A percentile compares a stretch with the other conserved stretches of the same genome.
phyloP scores from a whole-genome alignment of 2,113 vertebrate species.

The Syrrhaptes paradoxus region DNA sequence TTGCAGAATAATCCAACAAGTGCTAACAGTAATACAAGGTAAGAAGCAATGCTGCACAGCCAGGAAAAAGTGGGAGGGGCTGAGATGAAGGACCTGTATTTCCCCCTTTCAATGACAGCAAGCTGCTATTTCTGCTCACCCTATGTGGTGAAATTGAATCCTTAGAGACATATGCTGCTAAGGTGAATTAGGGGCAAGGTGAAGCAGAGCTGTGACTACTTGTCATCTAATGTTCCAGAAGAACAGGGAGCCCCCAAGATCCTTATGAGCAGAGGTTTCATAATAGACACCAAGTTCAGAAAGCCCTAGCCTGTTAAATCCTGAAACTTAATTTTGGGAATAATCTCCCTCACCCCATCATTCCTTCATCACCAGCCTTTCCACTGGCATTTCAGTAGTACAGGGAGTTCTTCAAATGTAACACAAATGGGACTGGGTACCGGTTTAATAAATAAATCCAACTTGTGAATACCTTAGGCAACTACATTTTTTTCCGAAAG shows the following conservation, averaged over 20 bases:
- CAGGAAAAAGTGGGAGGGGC: neutral
- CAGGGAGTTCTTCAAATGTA: neutral
- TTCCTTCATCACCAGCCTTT: neutral
- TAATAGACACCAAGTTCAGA: neutral
- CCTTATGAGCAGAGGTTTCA: neutral
- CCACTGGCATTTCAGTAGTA: neutral
- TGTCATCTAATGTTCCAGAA: neutral
- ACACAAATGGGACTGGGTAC: neutral
- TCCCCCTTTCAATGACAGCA: slow-evolving; percentile 5
- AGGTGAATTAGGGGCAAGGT: slow-evolving; percentile 57
- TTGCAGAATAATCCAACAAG: neutral
- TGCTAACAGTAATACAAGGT: neutral
- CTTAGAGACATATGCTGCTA: slow-evolving; percentile 22
- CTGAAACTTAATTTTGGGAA: neutral
- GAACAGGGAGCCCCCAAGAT: neutral
- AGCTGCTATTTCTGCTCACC: slow-evolving; percentile 57
- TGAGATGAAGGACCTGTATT: slow-evolving; percentile 9
- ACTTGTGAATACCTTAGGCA: neutral
- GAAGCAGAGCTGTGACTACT: slow-evolving; percentile 28
- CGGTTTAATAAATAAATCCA: neutral
- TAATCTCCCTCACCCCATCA: neutral
- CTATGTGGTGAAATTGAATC: slow-evolving; percentile 38
- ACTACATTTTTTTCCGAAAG: neutral
- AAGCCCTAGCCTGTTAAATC: neutral
- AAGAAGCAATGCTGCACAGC: neutral